Base-by-base conservation (phyloP, 37 sponge, comb jelly and placozoan species). In the Sycon ciliatum region DNA sequence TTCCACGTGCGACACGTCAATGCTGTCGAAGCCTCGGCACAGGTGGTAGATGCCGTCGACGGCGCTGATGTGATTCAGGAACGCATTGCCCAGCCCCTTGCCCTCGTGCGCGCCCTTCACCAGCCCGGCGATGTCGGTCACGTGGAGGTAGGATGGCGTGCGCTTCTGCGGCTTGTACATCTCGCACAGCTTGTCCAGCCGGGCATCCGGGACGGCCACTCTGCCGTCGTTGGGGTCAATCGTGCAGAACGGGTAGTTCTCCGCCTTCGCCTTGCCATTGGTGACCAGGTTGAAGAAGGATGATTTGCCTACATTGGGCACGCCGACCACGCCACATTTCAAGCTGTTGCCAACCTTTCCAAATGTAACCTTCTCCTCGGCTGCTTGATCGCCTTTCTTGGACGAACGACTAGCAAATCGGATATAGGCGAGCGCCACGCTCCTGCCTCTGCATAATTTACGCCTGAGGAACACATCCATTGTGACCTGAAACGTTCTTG, bases 251-350 rank as follows among this genome's bases (percentile, higher is more conserved):
- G 68, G 36, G n/a, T n/a, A 66, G 38, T 66, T 66, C 36, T 13
- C 68, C 38, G 68, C 68, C 36, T 35, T 38, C 9, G n/a, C 38
- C n/a, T n/a, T 18, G 36, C n/a, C n/a, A n/a, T n/a, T n/a, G n/a
- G n/a, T n/a, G n/a, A n/a, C n/a, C n/a, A n/a, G n/a, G n/a, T n/a
- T n/a, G n/a, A n/a, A n/a, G n/a, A n/a, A n/a, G n/a, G n/a, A n/a
- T n/a, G n/a, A n/a, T n/a, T n/a, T n/a, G n/a, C n/a, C 98, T 18
- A 95, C 98, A 74, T 95, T 95, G 4, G 98, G 98, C 20, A 95
- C 58, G 1, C 98, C 98, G 1, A 95, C 92, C 9, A 95, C 91
- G 27, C 98, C 98, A 77, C 77, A 76, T 57, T 95, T 95, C 37
- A 95, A 82, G n/a, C 89, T 88, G 1, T 92, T 91, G 0, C 98